Percentiles rank a stretch among this genome's conserved stretches.
Conservation (phyloP, 30 jellyfish, hydroid and myxozoan species). For the Nemopilema nomurai region DNA sequence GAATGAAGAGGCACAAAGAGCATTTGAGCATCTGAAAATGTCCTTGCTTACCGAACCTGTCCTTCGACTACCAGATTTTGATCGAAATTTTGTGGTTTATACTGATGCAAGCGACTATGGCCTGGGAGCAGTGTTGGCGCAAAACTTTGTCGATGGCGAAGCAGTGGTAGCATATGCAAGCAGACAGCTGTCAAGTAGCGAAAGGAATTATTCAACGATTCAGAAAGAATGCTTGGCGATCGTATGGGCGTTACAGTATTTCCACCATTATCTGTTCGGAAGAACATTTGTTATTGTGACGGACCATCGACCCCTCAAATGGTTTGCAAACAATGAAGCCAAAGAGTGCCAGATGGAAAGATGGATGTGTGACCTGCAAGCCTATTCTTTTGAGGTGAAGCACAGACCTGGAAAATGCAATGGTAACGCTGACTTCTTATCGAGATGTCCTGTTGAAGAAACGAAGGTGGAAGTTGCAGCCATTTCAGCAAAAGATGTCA, state of each 20-base stretch:
- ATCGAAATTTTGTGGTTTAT: conserved; percentile 10
- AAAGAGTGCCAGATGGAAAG: conserved; percentile 19
- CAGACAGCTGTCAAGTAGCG: conserved; percentile 35
- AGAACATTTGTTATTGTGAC: conserved; percentile 21
- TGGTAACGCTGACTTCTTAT: conserved; percentile 38
- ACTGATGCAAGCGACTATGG: conserved; percentile 15
- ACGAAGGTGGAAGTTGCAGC: conserved; percentile 1
- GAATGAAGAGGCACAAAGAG: conserved; percentile 14
- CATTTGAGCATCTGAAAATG: conserved; percentile 22
- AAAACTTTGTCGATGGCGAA: conserved; percentile 34
- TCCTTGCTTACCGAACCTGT: conserved; percentile 17
- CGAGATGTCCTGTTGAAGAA: conserved; percentile 31
- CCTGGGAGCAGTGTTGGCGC: conserved; percentile 35
- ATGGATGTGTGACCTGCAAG: conserved; percentile 41
- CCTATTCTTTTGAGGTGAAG: conserved; percentile 11
- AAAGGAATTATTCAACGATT: conserved; percentile 18
- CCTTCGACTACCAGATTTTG: conserved; percentile 45
- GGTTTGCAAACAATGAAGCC: conserved; percentile 39
- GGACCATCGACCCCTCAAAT: conserved; percentile 53
- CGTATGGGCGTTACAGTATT: conserved; percentile 28
- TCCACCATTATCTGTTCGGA: conserved; percentile 47
- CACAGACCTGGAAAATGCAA: conserved; percentile 19
- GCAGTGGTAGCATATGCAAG: conserved; percentile 54
- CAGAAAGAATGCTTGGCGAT: conserved; percentile 26
- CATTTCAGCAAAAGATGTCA: conserved; percentile 6